These are phyloP conservation scores for Anarhynchus alexandrinus DNA, from an alignment of 2,113 vertebrate genomes.

Conservation along the genomic window DNA sequence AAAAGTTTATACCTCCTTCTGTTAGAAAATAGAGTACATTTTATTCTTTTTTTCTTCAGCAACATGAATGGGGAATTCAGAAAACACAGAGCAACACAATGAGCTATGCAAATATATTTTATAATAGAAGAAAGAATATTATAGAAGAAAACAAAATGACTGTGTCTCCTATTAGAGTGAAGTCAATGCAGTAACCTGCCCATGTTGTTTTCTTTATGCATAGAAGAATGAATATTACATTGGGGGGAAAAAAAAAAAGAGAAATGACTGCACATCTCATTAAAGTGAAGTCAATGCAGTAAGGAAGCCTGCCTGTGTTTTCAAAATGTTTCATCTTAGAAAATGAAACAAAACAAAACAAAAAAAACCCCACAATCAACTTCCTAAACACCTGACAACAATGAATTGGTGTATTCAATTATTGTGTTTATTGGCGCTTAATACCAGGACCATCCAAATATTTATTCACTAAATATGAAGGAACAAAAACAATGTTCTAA, in stretches of 20 bases:
- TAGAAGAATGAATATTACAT: slow-evolving; percentile 68
- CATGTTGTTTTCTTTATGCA: slow-evolving; percentile 72
- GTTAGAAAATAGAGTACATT: slow-evolving; percentile 69
- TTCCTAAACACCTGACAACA: slow-evolving; percentile 79
- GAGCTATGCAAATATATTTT: slow-evolving; percentile 70
- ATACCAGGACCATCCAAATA: slow-evolving; percentile 82
- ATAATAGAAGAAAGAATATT: slow-evolving; percentile 67
- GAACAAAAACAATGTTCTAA: slow-evolving; percentile 83
- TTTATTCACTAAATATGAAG: slow-evolving; percentile 85
- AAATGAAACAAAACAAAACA: slow-evolving; percentile 38
- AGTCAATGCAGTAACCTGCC: slow-evolving; percentile 67
- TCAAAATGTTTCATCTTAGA: slow-evolving; percentile 84
- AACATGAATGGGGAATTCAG: slow-evolving; percentile 65
- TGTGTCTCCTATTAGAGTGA: slow-evolving; percentile 68
- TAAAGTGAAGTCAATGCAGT: slow-evolving; percentile 75
- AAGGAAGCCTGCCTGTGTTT: slow-evolving; percentile 84
- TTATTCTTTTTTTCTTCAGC: slow-evolving; percentile 57
- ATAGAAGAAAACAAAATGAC: slow-evolving; percentile 84
- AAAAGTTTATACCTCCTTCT: slow-evolving; percentile 73
- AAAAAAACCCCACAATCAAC: slow-evolving; percentile 59
- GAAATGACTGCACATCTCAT: slow-evolving; percentile 62
- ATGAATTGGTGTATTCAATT: slow-evolving; percentile 78
- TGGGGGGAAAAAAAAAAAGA: not conserved
- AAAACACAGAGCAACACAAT: slow-evolving; percentile 69
- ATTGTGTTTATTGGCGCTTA: slow-evolving; percentile 76